phyloP scores from a whole-genome alignment of 2,797 vertebrate species.

The Chromobotia macracanthus region DNA sequence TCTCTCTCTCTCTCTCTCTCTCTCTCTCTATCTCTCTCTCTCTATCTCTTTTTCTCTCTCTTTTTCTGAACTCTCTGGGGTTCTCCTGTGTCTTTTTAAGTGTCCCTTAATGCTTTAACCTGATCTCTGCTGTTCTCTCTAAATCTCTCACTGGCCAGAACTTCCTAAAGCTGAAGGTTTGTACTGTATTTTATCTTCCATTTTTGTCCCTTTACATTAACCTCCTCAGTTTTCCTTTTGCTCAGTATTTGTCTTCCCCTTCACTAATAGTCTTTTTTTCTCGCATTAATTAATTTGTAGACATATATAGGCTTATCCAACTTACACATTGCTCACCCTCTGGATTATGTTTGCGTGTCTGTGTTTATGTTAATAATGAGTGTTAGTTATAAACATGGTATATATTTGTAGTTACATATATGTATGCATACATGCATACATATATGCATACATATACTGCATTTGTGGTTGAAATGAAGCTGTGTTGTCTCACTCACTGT shows the following conservation, averaged over 20 bases:
- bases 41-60: too few species aligned
- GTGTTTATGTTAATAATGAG: background rate
- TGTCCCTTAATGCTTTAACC: constrained; percentile 73
- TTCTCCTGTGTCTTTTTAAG: constrained; percentile 69
- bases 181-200: constrained; percentile 84
- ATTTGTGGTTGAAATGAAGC: background rate
- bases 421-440: too few species aligned
- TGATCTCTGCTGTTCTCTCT: constrained; percentile 82
- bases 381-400: too few species aligned
- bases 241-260: constrained; percentile 1
- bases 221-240: constrained; percentile 47
- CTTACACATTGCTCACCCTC: background rate
- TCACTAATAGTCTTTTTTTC: constrained; percentile 30
- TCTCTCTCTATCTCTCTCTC: too few species aligned
- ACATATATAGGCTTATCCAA: constrained; percentile 5
- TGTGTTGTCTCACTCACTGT: background rate
- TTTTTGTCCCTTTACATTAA: constrained; percentile 59
- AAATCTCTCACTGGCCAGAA: constrained; percentile 95
- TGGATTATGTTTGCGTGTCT: constrained; percentile 30
- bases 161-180: constrained; percentile 99
- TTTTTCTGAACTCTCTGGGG: constrained; percentile 24
- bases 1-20: too few species aligned
- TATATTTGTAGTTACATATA: too few species aligned
- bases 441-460: background rate
- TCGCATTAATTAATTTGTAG: constrained; percentile 18